Evolutionary conservation across 2,797 vertebrate genomes (phyloP).

Genomic region (Lithobates sylvaticus): DNA sequence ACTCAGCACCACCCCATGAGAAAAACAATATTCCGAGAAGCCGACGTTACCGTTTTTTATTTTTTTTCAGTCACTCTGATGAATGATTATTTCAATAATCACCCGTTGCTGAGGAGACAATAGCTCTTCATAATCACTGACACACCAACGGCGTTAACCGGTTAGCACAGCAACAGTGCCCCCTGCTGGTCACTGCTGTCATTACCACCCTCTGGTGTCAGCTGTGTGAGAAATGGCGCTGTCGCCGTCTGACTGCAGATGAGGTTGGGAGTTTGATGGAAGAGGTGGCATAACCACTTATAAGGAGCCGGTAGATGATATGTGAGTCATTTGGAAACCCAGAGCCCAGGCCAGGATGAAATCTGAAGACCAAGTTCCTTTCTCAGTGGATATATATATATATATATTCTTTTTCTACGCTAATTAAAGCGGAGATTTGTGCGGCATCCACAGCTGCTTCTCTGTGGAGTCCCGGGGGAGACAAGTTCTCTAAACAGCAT

Average conservation of each 20-base stretch:
- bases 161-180: neutral
- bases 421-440: conserved; percentile 58
- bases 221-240: neutral
- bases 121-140: neutral
- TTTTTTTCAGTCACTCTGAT: conserved; percentile 13
- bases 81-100: conserved; percentile 39
- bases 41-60: neutral
- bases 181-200: neutral
- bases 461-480: conserved; percentile 34
- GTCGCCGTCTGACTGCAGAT: neutral
- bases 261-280: neutral
- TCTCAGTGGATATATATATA: neutral
- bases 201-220: neutral
- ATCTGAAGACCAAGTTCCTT: neutral
- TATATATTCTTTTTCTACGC: neutral
- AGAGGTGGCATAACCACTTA: neutral
- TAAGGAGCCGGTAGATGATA: neutral
- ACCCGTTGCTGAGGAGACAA: conserved; percentile 13
- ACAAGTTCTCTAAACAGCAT: conserved; percentile 31
- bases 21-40: conserved; percentile 19
- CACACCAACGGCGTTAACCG: neutral
- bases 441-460: conserved; percentile 37
- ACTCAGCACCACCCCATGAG: conserved; percentile 22
- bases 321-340: neutral
- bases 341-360: neutral